Evolutionary conservation across 2,888 invertebrate species (phyloP).

Genomic region (Heliconius ismenius): DNA sequence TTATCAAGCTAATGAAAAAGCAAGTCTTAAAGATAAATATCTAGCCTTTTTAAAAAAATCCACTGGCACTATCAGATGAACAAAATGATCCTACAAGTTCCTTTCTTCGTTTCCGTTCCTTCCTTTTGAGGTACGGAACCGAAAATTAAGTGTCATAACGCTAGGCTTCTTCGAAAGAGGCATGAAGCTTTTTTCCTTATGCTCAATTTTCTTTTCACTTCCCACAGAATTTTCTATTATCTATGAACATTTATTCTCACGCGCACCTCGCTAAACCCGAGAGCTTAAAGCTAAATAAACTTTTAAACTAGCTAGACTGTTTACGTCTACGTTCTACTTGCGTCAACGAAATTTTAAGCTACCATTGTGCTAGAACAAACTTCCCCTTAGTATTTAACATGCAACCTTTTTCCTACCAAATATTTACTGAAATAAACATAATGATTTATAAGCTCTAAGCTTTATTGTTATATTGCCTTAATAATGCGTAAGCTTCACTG

Average conservation of each 20-base stretch:
- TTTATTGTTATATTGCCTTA: neutral
- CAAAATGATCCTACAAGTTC: too few species aligned
- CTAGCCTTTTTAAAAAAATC: too few species aligned
- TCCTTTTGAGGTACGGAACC: too few species aligned
- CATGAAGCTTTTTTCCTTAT: too few species aligned
- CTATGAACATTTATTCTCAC: neutral
- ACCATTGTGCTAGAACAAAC: neutral
- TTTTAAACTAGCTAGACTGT: neutral
- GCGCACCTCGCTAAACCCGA: neutral
- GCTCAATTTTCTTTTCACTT: neutral
- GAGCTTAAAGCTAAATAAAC: neutral
- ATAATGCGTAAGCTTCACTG: constrained; percentile 7
- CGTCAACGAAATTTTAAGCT: neutral
- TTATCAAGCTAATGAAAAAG: too few species aligned
- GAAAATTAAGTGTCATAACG: too few species aligned
- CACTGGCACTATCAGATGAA: too few species aligned
- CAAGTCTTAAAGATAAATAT: too few species aligned
- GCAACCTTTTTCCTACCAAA: neutral
- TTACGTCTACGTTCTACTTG: neutral
- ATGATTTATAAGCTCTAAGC: neutral
- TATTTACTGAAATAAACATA: neutral
- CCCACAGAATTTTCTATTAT: neutral
- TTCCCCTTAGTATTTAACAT: constrained; percentile 18
- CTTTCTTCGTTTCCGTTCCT: too few species aligned
- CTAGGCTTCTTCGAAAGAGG: too few species aligned